Base-by-base conservation (phyloP, 2,797 vertebrate genomes). In the Nyctalus aviator region DNA sequence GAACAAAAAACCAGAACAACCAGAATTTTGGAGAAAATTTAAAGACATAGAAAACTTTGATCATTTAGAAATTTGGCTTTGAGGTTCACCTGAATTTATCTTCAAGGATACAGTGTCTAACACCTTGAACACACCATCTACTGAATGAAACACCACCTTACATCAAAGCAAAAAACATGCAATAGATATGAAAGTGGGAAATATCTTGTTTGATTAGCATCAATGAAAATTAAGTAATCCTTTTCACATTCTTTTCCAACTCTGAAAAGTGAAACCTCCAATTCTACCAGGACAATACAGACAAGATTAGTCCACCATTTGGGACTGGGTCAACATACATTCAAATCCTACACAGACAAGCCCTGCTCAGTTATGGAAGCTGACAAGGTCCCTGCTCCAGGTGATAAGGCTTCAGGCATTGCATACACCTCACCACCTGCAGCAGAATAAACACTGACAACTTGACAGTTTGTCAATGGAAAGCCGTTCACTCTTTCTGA, bases 361-460 rank as follows among this genome's bases (percentile, higher is more conserved):
- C 15, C 88, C 53, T 35, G 0, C 30, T 88, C 71, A 53, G 27
- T 95, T 6, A 11, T 92, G 82, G 88, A 69, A 69, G 7, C 62
- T 94, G 79, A 91, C 94, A 95, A 13, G 44, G 50, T 32, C 46
- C 76, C 72, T 96, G 93, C 82, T 95, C 25, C n/a, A 88, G 37
- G 79, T 72, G 84, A 85, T 90, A 46, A 23, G 93, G 17, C 81
- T 76, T n/a, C 1, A 79, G 71, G 53, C 46, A 68, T 0, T 64
- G 57, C 53, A 46, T 18, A 81, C 30, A 55, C 72, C 44, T 66
- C 84, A 23, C 30, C 62, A 83, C 6, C 79, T 73, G 95, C 72
- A 88, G 76, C 30, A 62, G 84, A 76, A 91, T 71, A 81, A 96
- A 85, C 73, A 55, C 41, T 46, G 94, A 90, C 89, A 96, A 21